phyloP scores from a whole-genome alignment of 2,113 vertebrate genomes.

The Synchiropus splendidus region DNA sequence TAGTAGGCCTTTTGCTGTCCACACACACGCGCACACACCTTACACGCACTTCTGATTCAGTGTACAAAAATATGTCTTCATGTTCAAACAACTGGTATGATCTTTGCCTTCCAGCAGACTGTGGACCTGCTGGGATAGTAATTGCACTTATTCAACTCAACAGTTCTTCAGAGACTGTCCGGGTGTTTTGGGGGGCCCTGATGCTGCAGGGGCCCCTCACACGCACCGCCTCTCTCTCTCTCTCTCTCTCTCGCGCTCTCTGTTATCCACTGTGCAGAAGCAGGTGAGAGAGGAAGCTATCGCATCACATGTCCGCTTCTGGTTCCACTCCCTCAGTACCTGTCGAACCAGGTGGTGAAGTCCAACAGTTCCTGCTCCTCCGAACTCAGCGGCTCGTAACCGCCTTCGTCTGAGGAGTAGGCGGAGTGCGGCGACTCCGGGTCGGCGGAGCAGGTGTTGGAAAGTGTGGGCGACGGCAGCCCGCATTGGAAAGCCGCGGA shows the following conservation, averaged over 20 bases:
- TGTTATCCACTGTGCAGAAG: constrained; percentile 30
- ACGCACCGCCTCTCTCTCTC: constrained; percentile 2
- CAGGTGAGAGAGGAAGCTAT: constrained; percentile 19
- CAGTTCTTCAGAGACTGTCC: constrained; percentile 42
- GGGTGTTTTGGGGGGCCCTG: too few species aligned
- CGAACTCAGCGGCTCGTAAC: constrained; percentile 81
- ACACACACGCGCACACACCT: constrained; percentile 42
- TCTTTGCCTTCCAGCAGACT: constrained; percentile 23
- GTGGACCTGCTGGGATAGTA: constrained; percentile 33
- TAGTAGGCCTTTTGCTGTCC: constrained; percentile 54
- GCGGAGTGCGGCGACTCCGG: constrained; percentile 78
- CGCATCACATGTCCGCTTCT: constrained; percentile 23
- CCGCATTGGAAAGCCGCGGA: constrained; percentile 76
- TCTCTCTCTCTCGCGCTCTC: constrained; percentile 2
- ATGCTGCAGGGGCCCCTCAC: constrained; percentile 21
- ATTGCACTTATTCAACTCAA: constrained; percentile 70
- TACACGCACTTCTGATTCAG: constrained; percentile 33
- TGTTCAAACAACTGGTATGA: constrained; percentile 50
- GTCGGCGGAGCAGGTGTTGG: constrained; percentile 60
- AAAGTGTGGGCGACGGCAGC: constrained; percentile 64
- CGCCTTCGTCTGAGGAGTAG: constrained; percentile 83
- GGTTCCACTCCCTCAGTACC: constrained; percentile 65
- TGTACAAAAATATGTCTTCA: constrained; percentile 83
- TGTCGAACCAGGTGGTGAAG: constrained; percentile 87
- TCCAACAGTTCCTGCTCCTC: constrained; percentile 84